Base-by-base conservation (phyloP, 2,888 invertebrate genomes). In the Onchidella celtica region DNA sequence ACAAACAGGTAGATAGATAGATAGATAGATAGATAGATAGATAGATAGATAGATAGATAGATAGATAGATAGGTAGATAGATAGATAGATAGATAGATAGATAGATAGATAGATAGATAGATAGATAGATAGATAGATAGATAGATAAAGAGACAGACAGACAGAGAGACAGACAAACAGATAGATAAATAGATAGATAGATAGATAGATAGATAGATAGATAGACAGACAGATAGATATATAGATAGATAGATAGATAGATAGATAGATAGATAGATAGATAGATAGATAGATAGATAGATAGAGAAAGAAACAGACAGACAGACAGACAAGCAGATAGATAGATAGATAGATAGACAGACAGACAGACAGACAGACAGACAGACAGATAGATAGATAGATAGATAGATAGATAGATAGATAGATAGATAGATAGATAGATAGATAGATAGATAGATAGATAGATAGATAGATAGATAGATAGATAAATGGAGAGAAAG, bases 11-110 rank as follows among this genome's bases (percentile, higher is more conserved):
- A n/a, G 17, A 66, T 6, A 66, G 29, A 66, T 27, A 66, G 4
- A 66, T 14, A 66, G 66, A 66, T 4, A 66, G 6, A 66, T 4
- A 14, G 32, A 66, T 6, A 66, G 66, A n/a, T 24, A 66, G 32
- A 66, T 6, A 29, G 27, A 32, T 27, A 14, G 14, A 66, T 3
- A 32, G 66, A 32, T 3, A 66, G 32, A 66, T 4, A 66, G 32
- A 66, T 17, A 73, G 59, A 73, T 57, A 59, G 34, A 73, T 17
- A 65, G 65, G 65, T 24, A 76, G 65, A 76, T 11, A 76, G 65
- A 36, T 32, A 61, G 61, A 65, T 21, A 40, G 27, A 40, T n/a
- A 65, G 38, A n/a, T n/a, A 17, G 32, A n/a, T 14, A 40, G 36
- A 36, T 14, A 59, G 73, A 57, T 24, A 9, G 73, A 73, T 14